Percentiles rank a stretch among this genome's conserved stretches.
Conservation (phyloP, 2,113 vertebrate species). For the Corythaeola cristata region DNA sequence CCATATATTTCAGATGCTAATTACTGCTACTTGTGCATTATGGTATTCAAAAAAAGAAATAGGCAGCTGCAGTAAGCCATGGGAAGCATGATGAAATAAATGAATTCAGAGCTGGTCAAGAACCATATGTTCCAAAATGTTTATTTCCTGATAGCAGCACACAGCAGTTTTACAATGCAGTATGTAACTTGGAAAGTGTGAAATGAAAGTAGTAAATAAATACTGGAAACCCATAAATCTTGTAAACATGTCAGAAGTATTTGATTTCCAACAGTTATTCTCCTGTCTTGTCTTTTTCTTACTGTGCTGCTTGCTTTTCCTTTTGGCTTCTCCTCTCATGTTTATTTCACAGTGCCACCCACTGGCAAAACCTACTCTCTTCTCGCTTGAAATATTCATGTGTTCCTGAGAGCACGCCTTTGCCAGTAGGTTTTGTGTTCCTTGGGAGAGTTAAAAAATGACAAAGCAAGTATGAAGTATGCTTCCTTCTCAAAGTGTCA, state of each 20-base stretch:
- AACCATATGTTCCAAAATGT: not conserved
- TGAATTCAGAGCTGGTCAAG: not conserved
- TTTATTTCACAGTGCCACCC: not conserved
- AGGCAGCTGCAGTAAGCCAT: not conserved
- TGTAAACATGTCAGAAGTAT: not conserved
- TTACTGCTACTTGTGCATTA: not conserved
- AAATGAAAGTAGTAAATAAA: constrained; percentile 47
- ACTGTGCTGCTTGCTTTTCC: not conserved
- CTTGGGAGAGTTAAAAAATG: not conserved
- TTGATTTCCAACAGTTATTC: not conserved
- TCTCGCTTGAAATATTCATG: not conserved
- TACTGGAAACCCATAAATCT: not conserved
- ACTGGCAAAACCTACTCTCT: not conserved
- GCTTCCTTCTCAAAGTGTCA: not conserved
- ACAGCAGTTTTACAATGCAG: constrained; percentile 28
- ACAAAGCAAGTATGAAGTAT: not conserved
- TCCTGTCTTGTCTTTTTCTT: not conserved
- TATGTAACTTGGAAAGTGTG: constrained; percentile 25
- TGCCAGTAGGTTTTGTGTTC: not conserved
- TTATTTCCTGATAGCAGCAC: constrained; percentile 14
- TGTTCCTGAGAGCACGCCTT: not conserved
- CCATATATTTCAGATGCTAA: not conserved
- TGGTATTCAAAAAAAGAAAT: not conserved
- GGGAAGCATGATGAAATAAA: not conserved
- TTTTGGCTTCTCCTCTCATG: not conserved